Conservation (phyloP, 2,888 invertebrate genomes). For the Hermodice carunculata region DNA sequence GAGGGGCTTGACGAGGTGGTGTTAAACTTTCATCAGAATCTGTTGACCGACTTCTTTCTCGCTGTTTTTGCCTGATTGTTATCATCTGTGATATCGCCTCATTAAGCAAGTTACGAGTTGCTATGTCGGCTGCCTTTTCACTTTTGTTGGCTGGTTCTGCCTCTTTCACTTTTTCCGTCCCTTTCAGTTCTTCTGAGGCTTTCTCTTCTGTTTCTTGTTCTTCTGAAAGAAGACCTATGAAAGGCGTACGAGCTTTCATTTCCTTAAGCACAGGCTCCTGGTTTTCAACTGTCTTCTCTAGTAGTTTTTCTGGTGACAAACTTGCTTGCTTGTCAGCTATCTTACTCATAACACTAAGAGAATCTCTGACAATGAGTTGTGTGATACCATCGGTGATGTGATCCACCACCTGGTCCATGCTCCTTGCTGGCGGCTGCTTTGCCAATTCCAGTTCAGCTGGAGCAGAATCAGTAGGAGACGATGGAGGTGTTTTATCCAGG, state of each 20-base stretch:
- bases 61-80: conserved; percentile 46
- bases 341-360: not conserved
- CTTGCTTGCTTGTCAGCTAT: not conserved
- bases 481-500: not conserved
- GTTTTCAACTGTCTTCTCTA: no score
- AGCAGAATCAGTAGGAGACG: not conserved
- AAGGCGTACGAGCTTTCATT: no score
- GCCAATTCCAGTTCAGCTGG: not conserved
- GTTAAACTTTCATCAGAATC: not conserved
- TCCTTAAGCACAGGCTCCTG: no score
- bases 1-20: not conserved
- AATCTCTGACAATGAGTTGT: conserved; percentile 47
- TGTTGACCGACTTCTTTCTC: not conserved
- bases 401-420: conserved; percentile 43
- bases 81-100: conserved; percentile 63
- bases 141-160: conserved; percentile 17
- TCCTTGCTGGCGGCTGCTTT: not conserved
- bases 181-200: not conserved
- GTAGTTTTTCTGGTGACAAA: not conserved
- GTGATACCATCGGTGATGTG: conserved; percentile 55
- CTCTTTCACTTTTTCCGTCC: not conserved
- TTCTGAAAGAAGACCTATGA: not conserved
- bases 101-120: conserved; percentile 54
- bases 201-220: not conserved
- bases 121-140: conserved; percentile 48